A percentile compares a stretch with the other conserved stretches of the same genome.
Evolutionary conservation across 2,797 vertebrate genomes (phyloP).

Genomic region (Choloepus didactylus): DNA sequence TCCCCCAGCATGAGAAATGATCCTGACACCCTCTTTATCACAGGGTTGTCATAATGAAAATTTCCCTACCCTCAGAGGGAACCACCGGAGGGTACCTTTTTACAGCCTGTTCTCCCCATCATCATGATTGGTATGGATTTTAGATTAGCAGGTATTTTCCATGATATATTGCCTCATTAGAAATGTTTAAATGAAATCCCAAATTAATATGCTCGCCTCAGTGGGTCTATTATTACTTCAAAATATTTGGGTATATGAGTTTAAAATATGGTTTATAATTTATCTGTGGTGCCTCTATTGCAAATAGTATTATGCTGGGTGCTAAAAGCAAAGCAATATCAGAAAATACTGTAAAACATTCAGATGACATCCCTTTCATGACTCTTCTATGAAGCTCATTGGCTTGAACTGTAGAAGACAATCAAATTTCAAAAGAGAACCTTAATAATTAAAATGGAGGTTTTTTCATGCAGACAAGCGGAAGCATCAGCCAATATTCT

Average conservation of each 20-base stretch:
- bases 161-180: neutral
- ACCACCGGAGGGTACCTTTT: neutral
- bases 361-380: neutral
- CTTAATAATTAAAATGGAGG: neutral
- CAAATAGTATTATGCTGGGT: neutral
- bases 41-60: neutral
- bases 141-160: neutral
- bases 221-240: neutral
- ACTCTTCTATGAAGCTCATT: neutral
- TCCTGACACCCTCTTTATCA: neutral
- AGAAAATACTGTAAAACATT: constrained; percentile 1
- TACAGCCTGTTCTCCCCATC: fast-evolving
- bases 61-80: neutral
- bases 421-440: neutral
- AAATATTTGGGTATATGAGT: neutral
- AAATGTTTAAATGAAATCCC: neutral
- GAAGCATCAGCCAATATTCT: neutral
- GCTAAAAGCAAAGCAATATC: neutral
- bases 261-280: neutral
- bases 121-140: neutral
- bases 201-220: neutral
- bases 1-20: constrained; percentile 47
- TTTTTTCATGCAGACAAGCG: neutral
- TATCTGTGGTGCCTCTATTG: neutral
- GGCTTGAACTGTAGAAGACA: neutral